Base-by-base conservation (phyloP, 1,140 invertebrate genomes). In the Asbolus verrucosus region DNA sequence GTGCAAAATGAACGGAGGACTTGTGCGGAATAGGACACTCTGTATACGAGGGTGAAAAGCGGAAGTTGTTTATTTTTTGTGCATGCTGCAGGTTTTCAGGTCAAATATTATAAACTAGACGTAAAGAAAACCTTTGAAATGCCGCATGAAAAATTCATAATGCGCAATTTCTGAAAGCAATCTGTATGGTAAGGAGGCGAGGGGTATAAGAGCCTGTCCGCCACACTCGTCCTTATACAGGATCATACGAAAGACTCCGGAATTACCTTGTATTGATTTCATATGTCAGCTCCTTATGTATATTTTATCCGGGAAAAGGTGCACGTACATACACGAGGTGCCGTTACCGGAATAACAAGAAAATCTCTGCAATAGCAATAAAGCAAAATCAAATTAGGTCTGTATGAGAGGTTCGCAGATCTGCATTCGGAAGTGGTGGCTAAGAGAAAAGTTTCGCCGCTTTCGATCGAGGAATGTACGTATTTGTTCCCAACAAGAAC, bases 101-200 rank as follows among this genome's bases (percentile, higher is more conserved):
- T 54, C 46, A 27, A 54, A 54, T 54, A 54, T 54, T 54, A 54
- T 54, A 54, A 54, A 54, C 46, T 54, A 54, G 19, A 54, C 14
- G 21, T 19, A 8, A 27, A 36, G 41, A 54, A 54, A 54, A 54
- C 19, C 46, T 54, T 54, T 54, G 46, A 54, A 67, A 31, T 30
- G 39, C 62, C 36, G 69, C 69, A 71, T 71, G 69, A 71, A 71
- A 71, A 67, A 71, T 71, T 71, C 69, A 71, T 71, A 71, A 71
- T 71, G 50, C 63, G 19, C 63, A 60, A 60, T 66, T 71, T 71
- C 66, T 67, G 63, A 43, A 71, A 71, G 69, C 69, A 71, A 71
- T 71, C 69, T 71, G 69, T 71, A 71, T 71, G 69, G 15, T 66
- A 71, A 70, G 68, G 27, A 54, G 36, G 41, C 13, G 50, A 76